Evolutionary conservation across 2,113 vertebrate species (phyloP).

Genomic region (Poeciliopsis prolifica): DNA sequence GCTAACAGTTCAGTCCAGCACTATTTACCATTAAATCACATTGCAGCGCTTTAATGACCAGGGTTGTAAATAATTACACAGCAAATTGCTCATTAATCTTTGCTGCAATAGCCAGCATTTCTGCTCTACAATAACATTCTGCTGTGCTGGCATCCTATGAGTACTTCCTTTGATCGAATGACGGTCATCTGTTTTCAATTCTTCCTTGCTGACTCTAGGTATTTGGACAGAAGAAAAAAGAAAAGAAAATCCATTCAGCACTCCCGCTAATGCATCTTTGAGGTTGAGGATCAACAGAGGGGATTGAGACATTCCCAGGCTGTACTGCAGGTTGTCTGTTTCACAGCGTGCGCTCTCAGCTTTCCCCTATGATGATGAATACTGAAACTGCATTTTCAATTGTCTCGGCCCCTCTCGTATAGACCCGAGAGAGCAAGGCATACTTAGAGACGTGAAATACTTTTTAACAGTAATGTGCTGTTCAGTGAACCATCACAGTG

Average conservation of each 20-base stretch:
- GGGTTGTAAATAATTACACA: slow-evolving; percentile 57
- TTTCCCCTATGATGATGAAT: slow-evolving; percentile 56
- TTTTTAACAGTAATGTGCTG: slow-evolving; percentile 77
- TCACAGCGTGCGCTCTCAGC: slow-evolving; percentile 34
- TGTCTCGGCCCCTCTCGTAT: slow-evolving; percentile 18
- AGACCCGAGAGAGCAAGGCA: slow-evolving; percentile 50
- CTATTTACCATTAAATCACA: slow-evolving; percentile 50
- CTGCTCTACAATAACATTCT: slow-evolving; percentile 31
- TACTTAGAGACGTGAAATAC: slow-evolving; percentile 66
- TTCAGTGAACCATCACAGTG: slow-evolving; percentile 73
- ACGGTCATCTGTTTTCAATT: slow-evolving; percentile 45
- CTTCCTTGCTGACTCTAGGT: slow-evolving; percentile 57
- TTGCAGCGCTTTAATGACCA: slow-evolving; percentile 53
- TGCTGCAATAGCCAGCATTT: slow-evolving; percentile 26
- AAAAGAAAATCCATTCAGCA: slow-evolving; percentile 49
- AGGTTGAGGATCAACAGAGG: slow-evolving; percentile 17
- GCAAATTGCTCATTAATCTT: slow-evolving; percentile 63
- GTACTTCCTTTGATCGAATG: slow-evolving; percentile 47
- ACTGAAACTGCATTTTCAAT: slow-evolving; percentile 61
- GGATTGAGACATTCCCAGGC: slow-evolving; percentile 54
- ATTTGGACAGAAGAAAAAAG: slow-evolving; percentile 36
- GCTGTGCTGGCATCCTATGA: slow-evolving; percentile 51
- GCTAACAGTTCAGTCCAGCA: slow-evolving; percentile 15
- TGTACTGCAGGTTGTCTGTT: slow-evolving; percentile 41
- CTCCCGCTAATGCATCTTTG: slow-evolving; percentile 49